These are phyloP conservation scores for Pseudanteris insignis DNA, from an alignment of 2,888 invertebrate genomes.

Conservation along the genomic window DNA sequence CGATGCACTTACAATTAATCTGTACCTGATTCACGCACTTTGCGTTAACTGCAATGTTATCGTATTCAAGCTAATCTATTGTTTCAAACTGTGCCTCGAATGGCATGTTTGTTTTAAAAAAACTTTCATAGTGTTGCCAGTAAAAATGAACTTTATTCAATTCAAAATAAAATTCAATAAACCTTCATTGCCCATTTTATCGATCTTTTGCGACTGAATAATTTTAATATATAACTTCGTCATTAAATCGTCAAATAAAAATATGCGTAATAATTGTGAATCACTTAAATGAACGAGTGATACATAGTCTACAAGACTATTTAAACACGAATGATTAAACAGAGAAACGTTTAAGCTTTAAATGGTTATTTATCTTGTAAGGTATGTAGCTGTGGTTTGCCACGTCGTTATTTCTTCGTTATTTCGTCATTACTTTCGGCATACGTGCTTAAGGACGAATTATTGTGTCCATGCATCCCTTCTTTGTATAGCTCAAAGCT, in stretches of 20 bases:
- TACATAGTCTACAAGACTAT: conserved; percentile 10
- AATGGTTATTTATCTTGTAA: conserved; percentile 42
- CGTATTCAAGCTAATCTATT: conserved; percentile 45
- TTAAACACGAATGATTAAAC: conserved; percentile 30
- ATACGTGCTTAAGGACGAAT: conserved; percentile 44
- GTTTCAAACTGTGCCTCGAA: too few species aligned
- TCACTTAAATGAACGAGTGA: too few species aligned
- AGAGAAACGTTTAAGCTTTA: conserved; percentile 33
- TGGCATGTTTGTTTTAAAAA: too few species aligned
- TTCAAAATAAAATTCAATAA: too few species aligned
- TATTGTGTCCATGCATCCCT: conserved; percentile 39
- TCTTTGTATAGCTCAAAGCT: conserved; percentile 32
- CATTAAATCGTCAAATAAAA: too few species aligned
- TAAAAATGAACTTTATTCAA: too few species aligned
- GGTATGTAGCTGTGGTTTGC: conserved; percentile 31
- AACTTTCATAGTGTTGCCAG: too few species aligned
- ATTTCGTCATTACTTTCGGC: conserved; percentile 46
- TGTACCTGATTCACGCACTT: conserved; percentile 55
- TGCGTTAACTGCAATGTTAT: conserved; percentile 41
- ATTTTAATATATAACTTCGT: too few species aligned
- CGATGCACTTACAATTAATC: conserved; percentile 65
- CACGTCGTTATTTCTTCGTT: conserved; percentile 45
- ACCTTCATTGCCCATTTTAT: too few species aligned
- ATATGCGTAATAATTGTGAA: too few species aligned
- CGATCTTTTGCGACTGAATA: too few species aligned